Evolutionary conservation across 2,797 vertebrate species (phyloP).

Genomic region (Picus viridis): DNA sequence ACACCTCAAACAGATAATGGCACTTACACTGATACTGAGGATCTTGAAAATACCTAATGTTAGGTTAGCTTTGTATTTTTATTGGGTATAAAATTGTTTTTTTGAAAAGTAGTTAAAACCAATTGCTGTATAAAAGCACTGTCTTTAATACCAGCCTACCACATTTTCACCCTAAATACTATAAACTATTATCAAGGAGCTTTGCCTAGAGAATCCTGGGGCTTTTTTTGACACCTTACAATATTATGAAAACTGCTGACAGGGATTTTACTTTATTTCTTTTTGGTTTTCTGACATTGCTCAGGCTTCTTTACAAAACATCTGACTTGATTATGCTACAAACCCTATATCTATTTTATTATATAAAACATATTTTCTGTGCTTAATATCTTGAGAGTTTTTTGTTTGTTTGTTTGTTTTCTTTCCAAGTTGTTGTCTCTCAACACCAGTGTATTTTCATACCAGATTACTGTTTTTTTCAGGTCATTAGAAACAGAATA

Average conservation of each 20-base stretch:
- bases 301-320: background rate
- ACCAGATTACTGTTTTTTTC: background rate
- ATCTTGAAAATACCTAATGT: background rate
- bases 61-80: background rate
- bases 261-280: background rate
- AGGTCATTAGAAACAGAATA: background rate
- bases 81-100: background rate
- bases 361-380: background rate
- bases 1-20: background rate
- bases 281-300: background rate
- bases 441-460: background rate
- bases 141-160: background rate
- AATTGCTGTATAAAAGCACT: background rate
- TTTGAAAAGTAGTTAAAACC: background rate
- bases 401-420: background rate
- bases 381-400: background rate
- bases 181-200: background rate
- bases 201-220: background rate
- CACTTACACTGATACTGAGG: background rate
- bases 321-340: background rate
- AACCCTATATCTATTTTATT: background rate
- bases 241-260: background rate
- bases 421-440: background rate
- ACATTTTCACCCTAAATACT: background rate
- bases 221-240: background rate